phyloP scores from a whole-genome alignment of 2,113 vertebrate species.

The Hydrolagus affinis region DNA sequence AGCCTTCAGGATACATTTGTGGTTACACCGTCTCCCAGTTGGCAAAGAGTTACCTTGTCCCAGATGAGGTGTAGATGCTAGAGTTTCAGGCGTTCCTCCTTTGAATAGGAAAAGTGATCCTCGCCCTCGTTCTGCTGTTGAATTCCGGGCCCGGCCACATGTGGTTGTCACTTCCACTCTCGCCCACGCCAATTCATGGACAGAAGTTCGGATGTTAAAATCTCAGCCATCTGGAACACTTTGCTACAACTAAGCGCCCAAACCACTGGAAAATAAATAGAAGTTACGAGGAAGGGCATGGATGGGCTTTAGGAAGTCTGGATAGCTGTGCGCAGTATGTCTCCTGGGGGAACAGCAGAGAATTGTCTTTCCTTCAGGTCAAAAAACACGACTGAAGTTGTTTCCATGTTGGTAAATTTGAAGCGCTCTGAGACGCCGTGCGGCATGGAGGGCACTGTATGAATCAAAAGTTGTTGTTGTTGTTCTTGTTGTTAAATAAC shows the following conservation, averaged over 20 bases:
- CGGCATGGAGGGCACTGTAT: no score
- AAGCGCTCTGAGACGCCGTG: no score
- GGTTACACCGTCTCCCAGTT: background rate
- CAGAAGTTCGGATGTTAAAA: background rate
- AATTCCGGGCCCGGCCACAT: background rate
- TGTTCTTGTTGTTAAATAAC: no score
- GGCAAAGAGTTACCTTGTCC: background rate
- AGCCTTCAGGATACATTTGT: background rate
- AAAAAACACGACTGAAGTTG: no score
- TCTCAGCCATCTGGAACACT: background rate
- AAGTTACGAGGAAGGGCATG: no score
- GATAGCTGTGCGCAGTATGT: no score
- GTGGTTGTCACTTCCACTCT: background rate
- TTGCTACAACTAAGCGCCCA: background rate
- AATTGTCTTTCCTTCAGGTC: no score
- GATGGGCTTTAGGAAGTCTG: no score
- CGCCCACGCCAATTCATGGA: background rate
- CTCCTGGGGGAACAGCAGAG: no score
- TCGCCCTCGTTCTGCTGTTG: background rate
- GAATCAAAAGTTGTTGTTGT: no score
- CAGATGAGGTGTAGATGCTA: background rate
- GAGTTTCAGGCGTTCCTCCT: background rate
- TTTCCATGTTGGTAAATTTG: no score
- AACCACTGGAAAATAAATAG: no score
- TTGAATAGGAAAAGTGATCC: background rate